A percentile compares a stretch with the other conserved stretches of the same genome.
Conservation (phyloP, 2,113 vertebrate genomes). For the Neoarius graeffei region DNA sequence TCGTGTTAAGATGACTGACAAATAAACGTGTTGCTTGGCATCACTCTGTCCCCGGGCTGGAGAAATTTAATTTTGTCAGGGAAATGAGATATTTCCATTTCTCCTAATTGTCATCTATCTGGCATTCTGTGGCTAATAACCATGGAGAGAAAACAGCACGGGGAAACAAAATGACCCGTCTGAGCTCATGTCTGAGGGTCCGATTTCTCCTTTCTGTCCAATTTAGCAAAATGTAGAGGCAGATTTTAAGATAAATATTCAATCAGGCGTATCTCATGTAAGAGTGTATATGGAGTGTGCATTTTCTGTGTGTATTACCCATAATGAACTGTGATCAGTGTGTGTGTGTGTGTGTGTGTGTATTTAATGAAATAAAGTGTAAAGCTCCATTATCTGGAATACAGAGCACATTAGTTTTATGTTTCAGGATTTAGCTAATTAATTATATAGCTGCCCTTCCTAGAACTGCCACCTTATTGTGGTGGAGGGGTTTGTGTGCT, state of each 20-base stretch:
- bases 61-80: constrained; percentile 67
- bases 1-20: constrained; percentile 61
- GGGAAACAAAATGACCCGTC: background rate
- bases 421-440: background rate
- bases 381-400: background rate
- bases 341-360: constrained; percentile 8
- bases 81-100: constrained; percentile 73
- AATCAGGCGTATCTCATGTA: background rate
- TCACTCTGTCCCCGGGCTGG: constrained; percentile 58
- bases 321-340: background rate
- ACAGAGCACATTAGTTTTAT: background rate
- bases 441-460: background rate
- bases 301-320: background rate
- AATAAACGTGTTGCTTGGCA: constrained; percentile 67
- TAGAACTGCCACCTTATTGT: too few relatives aligned
- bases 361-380: background rate
- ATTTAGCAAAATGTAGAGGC: background rate
- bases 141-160: background rate
- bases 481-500: too few relatives aligned
- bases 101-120: constrained; percentile 64
- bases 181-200: background rate
- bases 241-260: background rate
- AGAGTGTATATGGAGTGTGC: background rate
- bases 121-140: background rate
- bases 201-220: background rate